Conservation (phyloP, 2,888 invertebrate species). For the Ceramica pisi region DNA sequence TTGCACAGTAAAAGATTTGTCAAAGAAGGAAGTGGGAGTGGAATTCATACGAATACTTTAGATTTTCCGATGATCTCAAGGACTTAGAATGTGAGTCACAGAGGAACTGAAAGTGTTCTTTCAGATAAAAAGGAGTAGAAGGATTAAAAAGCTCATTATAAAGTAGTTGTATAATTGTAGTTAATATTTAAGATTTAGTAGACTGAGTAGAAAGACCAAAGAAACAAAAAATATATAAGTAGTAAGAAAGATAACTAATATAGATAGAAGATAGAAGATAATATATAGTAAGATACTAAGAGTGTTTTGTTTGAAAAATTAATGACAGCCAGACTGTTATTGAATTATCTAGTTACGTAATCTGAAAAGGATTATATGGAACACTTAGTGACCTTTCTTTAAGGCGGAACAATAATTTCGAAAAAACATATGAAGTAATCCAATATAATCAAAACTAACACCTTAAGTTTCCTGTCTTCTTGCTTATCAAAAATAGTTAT, state of each 20-base stretch:
- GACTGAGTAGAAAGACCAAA: not conserved
- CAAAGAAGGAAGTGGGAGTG: too few relatives aligned
- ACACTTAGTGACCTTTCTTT: not conserved
- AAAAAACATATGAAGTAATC: slow-evolving; percentile 10
- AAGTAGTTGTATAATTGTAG: not conserved
- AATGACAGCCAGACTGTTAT: slow-evolving; percentile 2
- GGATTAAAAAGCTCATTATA: too few relatives aligned
- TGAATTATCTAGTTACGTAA: slow-evolving; percentile 4
- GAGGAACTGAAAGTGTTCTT: too few relatives aligned
- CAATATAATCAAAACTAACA: slow-evolving; percentile 24
- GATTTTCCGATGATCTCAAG: too few relatives aligned
- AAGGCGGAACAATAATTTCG: not conserved
- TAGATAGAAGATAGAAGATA: too few relatives aligned
- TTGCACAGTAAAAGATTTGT: too few relatives aligned
- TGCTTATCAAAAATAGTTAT: slow-evolving; percentile 58
- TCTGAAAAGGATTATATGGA: slow-evolving; percentile 20
- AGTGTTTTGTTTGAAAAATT: not conserved
- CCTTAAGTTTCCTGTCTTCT: slow-evolving; percentile 30
- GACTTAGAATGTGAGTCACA: too few relatives aligned
- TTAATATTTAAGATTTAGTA: not conserved
- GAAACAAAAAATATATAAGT: not conserved
- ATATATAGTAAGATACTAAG: too few relatives aligned
- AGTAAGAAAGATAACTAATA: not conserved
- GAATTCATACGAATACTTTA: too few relatives aligned
- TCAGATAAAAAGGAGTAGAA: too few relatives aligned